Evolutionary conservation across 2,888 invertebrate species (phyloP), one percentile per base, ranked within the genome.

Genomic region (Craniophora ligustri): DNA sequence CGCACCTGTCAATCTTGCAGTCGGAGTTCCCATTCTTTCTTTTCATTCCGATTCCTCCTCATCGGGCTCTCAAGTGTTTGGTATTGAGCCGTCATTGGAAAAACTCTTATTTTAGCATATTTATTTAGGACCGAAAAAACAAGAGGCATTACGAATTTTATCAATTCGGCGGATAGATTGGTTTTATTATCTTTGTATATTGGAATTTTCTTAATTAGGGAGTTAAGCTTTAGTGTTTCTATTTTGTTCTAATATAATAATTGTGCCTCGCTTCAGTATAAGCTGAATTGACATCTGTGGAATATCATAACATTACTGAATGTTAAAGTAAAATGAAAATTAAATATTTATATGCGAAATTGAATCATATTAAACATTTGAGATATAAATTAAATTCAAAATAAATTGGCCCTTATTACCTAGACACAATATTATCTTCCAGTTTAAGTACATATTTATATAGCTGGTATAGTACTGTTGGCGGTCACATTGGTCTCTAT

Each of bases 1-100:
- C 91, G 90, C 93, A 93, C 93, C 93, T 93, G 93, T 93, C 93
- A 93, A 93, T 93, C 92, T 92, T 86, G 69, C 79, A 81, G 76
- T n/a, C n/a, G n/a, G n/a, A n/a, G n/a, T n/a, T 63, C 69, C 72
- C 79, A 80, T 70, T 64, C 72, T 70, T 73, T 79, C 76, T 91
- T 92, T 91, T 92, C 91, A 91, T 92, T 92, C 81, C 79, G 58
- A 77, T 84, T 60, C 48, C 40, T 56, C 85, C 81, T 85, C 80
- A 82, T 84, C 78, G 81, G 79, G 77, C 84, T 78, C 79, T 87
- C 76, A 77, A 92, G 89, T 89, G 84, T 85, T 86, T 77, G 81
- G 79, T 78, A 82, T 84, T 73, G 82, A 76, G 72, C 79, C 78
- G 77, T 61, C 73, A 78, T 83, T 84, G 65, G 67, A 76, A 82